These are phyloP conservation scores for Sapajus apella DNA, from an alignment of 2,113 vertebrate species.

Conservation along the genomic window DNA sequence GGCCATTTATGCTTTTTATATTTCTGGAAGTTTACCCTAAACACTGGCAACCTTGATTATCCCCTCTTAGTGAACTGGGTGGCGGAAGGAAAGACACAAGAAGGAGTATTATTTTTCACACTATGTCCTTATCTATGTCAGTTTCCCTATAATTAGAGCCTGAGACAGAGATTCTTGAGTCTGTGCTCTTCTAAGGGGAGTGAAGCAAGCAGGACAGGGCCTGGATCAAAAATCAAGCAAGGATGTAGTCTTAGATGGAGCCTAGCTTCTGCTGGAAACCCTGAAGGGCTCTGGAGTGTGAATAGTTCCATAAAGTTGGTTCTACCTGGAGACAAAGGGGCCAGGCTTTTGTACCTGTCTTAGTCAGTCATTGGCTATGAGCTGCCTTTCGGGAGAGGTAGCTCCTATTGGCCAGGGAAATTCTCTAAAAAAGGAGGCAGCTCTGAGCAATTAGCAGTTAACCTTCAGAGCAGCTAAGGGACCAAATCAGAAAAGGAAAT, in stretches of 20 bases:
- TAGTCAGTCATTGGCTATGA: background rate
- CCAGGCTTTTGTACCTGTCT: background rate
- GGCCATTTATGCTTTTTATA: background rate
- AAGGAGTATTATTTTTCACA: background rate
- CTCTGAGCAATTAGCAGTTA: background rate
- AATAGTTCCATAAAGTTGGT: background rate
- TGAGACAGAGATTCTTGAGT: background rate
- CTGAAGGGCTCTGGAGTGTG: background rate
- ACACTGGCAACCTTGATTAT: background rate
- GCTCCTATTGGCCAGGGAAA: background rate
- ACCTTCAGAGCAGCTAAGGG: background rate
- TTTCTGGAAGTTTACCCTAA: slow-evolving; percentile 2
- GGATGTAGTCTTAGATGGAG: background rate
- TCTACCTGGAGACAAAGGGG: background rate
- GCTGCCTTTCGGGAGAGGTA: background rate
- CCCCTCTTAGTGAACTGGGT: background rate
- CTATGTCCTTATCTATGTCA: background rate
- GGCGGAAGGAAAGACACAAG: background rate
- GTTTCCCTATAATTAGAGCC: background rate
- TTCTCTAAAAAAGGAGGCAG: background rate
- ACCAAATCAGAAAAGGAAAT: background rate
- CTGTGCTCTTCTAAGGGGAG: background rate
- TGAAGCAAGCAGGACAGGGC: background rate
- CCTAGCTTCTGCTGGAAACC: background rate
- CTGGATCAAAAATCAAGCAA: background rate